Evolutionary conservation across 1,140 invertebrate genomes (phyloP).

Genomic region (Meloidogyne floridensis): DNA sequence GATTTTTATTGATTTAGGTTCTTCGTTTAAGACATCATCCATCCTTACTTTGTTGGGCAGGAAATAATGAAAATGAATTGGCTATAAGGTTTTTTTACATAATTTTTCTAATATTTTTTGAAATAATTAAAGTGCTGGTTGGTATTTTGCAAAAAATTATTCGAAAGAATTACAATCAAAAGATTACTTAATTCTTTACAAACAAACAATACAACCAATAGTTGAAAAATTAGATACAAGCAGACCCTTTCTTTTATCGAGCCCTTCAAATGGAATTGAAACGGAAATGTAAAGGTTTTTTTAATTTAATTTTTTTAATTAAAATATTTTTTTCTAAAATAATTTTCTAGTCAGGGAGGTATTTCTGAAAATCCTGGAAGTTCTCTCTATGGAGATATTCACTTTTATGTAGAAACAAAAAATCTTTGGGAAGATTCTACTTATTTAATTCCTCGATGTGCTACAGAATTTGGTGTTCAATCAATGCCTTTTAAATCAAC

Average conservation of each 20-base stretch:
- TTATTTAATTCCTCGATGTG: slow-evolving; percentile 81
- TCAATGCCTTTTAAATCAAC: slow-evolving; percentile 76
- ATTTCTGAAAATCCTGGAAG: slow-evolving; percentile 72
- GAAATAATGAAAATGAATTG: slow-evolving; percentile 97
- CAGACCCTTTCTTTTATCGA: slow-evolving; percentile 79
- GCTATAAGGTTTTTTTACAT: slow-evolving; percentile 21
- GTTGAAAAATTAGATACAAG: slow-evolving; percentile 71
- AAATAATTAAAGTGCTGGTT: slow-evolving; percentile 12
- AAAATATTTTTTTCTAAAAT: slow-evolving; percentile 13
- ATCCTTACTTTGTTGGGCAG: slow-evolving; percentile 81
- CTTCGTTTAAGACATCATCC: slow-evolving; percentile 83
- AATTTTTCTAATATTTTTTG: not conserved
- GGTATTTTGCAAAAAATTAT: slow-evolving; percentile 51
- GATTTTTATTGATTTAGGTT: slow-evolving; percentile 67
- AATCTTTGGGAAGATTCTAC: slow-evolving; percentile 79
- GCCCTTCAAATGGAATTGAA: slow-evolving; percentile 85
- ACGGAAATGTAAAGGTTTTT: slow-evolving; percentile 70
- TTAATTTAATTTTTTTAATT: slow-evolving; percentile 21
- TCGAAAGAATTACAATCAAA: slow-evolving; percentile 49
- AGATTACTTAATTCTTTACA: slow-evolving; percentile 86
- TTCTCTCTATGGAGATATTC: slow-evolving; percentile 84
- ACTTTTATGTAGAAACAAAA: slow-evolving; percentile 84
- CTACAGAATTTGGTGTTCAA: slow-evolving; percentile 93
- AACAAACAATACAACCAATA: slow-evolving; percentile 74
- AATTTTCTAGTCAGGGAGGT: slow-evolving; percentile 30